phyloP scores from a whole-genome alignment of 2,888 invertebrate species.

The Ligdia adustata region DNA sequence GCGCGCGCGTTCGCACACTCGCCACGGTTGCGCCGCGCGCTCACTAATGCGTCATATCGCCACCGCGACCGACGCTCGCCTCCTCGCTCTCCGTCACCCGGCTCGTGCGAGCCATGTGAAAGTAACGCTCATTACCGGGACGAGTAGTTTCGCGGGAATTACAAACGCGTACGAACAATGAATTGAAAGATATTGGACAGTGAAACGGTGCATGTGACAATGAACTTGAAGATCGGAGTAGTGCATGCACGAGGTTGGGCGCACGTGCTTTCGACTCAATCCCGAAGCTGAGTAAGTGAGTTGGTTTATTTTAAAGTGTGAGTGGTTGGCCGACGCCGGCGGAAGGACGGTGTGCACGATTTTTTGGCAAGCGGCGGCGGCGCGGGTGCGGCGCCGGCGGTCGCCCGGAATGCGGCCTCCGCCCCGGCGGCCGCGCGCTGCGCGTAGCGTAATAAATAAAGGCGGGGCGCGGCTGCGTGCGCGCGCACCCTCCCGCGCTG shows the following conservation, averaged over 20 bases:
- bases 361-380: constrained; percentile 74
- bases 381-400: constrained; percentile 61
- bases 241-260: constrained; percentile 62
- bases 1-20: constrained; percentile 70
- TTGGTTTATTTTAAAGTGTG: constrained; percentile 78
- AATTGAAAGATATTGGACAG: constrained; percentile 53
- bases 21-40: constrained; percentile 75
- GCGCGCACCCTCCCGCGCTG: constrained; percentile 81
- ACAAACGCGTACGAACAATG: constrained; percentile 2
- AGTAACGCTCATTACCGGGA: constrained; percentile 50
- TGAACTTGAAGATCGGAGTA: constrained; percentile 44
- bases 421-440: constrained; percentile 68
- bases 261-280: constrained; percentile 67
- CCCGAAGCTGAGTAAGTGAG: constrained; percentile 70
- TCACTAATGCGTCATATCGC: constrained; percentile 83
- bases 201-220: constrained; percentile 66
- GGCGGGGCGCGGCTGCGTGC: constrained; percentile 82
- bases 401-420: constrained; percentile 76
- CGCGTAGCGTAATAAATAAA: constrained; percentile 83
- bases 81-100: constrained; percentile 49
- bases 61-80: constrained; percentile 66
- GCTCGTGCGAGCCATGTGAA: constrained; percentile 79
- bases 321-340: constrained; percentile 59
- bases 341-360: constrained; percentile 58
- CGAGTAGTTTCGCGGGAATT: constrained; percentile 16